Percentiles rank a stretch among this genome's conserved stretches.
Evolutionary conservation across 2,797 vertebrate genomes (phyloP).

Genomic region (Hafferia zeledoni): DNA sequence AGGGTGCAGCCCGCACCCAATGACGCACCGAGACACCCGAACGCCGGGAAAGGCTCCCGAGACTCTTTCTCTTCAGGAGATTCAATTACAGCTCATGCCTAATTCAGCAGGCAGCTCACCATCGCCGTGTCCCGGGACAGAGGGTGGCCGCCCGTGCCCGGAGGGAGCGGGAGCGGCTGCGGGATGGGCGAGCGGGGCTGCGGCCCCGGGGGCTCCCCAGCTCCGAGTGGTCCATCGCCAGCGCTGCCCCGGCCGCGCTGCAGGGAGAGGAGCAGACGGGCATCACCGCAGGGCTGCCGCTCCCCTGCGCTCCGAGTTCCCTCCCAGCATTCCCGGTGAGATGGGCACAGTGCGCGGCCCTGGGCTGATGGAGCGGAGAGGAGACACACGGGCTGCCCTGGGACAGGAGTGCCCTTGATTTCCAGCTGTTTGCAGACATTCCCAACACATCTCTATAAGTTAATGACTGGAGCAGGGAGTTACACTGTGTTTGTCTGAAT

Average conservation of each 20-base stretch:
- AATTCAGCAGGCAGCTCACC: slow-evolving; percentile 80
- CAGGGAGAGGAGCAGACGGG: not conserved
- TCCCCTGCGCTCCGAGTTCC: fast-evolving
- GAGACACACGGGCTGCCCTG: not conserved
- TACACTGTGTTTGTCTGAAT: not conserved
- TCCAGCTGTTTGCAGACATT: not conserved
- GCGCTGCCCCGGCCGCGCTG: slow-evolving; percentile 62
- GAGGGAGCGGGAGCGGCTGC: slow-evolving; percentile 59
- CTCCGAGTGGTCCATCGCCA: slow-evolving; percentile 28
- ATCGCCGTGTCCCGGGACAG: slow-evolving; percentile 76
- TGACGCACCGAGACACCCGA: not conserved
- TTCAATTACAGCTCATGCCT: slow-evolving; percentile 70
- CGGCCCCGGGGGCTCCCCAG: fast-evolving
- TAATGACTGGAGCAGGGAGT: not conserved
- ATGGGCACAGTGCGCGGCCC: not conserved
- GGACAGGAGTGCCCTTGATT: fast-evolving
- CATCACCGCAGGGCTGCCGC: not conserved
- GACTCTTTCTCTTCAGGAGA: slow-evolving; percentile 17
- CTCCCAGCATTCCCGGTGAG: fast-evolving
- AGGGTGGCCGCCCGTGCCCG: slow-evolving; percentile 65
- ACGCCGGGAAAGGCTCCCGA: not conserved
- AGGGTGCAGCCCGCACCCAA: not conserved
- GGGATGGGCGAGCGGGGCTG: slow-evolving; percentile 56
- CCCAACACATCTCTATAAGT: fast-evolving
- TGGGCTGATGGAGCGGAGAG: fast-evolving